phyloP scores from a whole-genome alignment of 2,797 vertebrate species.

The Meda fulgida region DNA sequence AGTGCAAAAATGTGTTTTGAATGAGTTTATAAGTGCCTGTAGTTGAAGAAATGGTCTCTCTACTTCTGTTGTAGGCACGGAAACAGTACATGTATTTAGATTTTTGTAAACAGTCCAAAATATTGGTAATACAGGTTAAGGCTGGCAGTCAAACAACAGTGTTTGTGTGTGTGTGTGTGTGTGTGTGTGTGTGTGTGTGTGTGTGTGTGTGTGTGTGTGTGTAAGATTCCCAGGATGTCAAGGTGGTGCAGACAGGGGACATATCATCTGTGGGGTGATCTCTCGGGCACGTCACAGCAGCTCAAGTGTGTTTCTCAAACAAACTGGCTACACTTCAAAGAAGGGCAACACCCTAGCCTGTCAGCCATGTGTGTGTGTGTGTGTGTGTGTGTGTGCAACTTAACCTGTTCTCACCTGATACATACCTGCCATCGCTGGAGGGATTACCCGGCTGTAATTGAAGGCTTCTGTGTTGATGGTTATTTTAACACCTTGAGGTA shows the following conservation, averaged over 20 bases:
- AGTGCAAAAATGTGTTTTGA: background rate
- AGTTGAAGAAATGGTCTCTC: background rate
- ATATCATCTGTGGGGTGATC: slow-evolving; percentile 68
- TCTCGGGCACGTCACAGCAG: slow-evolving; percentile 65
- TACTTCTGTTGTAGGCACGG: background rate
- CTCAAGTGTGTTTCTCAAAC: slow-evolving; percentile 66
- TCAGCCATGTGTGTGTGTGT: slow-evolving; percentile 40
- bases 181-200: slow-evolving; percentile 2
- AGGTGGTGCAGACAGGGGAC: slow-evolving; percentile 35
- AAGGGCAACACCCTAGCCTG: slow-evolving; percentile 47
- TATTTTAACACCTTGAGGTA: slow-evolving; percentile 63
- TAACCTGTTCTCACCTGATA: slow-evolving; percentile 74
- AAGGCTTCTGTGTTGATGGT: slow-evolving; percentile 59
- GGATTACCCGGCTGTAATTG: slow-evolving; percentile 63
- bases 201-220: background rate
- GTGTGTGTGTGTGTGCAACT: slow-evolving; percentile 64
- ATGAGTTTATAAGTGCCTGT: background rate
- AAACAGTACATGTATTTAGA: background rate
- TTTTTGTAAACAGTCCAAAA: slow-evolving; percentile 28
- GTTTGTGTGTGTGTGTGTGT: background rate
- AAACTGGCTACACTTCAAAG: slow-evolving; percentile 73
- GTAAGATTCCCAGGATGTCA: slow-evolving; percentile 39
- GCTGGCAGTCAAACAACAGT: background rate
- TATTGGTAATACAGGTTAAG: slow-evolving; percentile 1
- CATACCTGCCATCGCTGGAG: slow-evolving; percentile 68